Percentiles rank a stretch among this genome's conserved stretches.
These are phyloP conservation scores for Mythimna pallens DNA, from an alignment of 2,888 invertebrate genomes.

Conservation along the genomic window DNA sequence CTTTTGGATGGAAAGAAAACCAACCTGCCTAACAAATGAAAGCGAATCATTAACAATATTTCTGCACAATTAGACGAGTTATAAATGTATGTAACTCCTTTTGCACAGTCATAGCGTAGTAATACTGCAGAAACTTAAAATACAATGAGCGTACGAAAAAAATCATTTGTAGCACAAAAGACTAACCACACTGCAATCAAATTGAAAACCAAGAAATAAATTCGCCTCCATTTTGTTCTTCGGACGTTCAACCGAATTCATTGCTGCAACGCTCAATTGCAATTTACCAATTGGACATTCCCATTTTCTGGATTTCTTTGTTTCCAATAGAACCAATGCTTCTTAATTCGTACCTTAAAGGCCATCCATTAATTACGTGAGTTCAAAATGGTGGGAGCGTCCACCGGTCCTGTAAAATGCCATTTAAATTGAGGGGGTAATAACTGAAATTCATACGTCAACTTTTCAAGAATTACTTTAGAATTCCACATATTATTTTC, in stretches of 20 bases:
- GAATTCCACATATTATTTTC: neutral
- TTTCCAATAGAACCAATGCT: conserved; percentile 37
- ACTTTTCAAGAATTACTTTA: neutral
- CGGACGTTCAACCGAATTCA: conserved; percentile 58
- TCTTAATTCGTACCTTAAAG: neutral
- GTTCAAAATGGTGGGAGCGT: neutral
- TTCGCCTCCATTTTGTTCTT: conserved; percentile 51
- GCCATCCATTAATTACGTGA: neutral
- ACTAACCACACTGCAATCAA: conserved; percentile 33
- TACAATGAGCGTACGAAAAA: conserved; percentile 4
- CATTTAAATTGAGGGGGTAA: neutral
- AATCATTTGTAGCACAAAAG: conserved; percentile 29
- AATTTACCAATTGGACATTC: conserved; percentile 62
- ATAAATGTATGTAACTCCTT: neutral
- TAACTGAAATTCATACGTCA: neutral
- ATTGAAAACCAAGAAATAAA: conserved; percentile 42
- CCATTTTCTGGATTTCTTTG: conserved; percentile 43
- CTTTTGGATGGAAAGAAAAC: too few species aligned
- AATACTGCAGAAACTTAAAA: neutral
- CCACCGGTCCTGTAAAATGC: neutral
- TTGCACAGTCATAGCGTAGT: neutral
- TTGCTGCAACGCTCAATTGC: conserved; percentile 57
- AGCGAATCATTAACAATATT: neutral
- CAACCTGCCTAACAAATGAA: neutral
- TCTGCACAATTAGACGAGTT: neutral